A percentile compares a stretch with the other conserved stretches of the same genome.
These are phyloP conservation scores for Clinocottus analis DNA, from an alignment of 2,113 vertebrate genomes.

Conservation along the genomic window DNA sequence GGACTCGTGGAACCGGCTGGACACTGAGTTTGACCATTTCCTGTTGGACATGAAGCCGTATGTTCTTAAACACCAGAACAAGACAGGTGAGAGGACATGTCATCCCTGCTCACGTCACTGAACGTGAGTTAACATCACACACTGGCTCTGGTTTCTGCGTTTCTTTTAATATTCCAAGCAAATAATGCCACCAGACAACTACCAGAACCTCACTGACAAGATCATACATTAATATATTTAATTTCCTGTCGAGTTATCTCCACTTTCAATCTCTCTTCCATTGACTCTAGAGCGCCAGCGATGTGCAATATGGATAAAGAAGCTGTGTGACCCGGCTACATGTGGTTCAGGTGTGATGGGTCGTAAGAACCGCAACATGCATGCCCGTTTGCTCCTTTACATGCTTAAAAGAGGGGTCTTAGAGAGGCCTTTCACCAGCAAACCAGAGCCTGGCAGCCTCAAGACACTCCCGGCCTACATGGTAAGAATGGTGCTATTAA, in stretches of 20 bases:
- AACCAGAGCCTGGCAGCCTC: constrained; percentile 88
- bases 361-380: constrained; percentile 90
- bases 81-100: constrained; percentile 83
- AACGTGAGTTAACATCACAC: background rate
- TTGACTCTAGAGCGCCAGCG: constrained; percentile 85
- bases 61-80: constrained; percentile 86
- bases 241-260: background rate
- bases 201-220: background rate
- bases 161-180: background rate
- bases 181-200: background rate
- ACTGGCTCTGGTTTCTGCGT: background rate
- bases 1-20: constrained; percentile 86
- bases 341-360: constrained; percentile 83
- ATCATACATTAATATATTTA: background rate
- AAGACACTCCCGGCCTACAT: constrained; percentile 90
- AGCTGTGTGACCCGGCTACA: constrained; percentile 88
- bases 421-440: constrained; percentile 89
- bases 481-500: constrained; percentile 76
- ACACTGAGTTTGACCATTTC: constrained; percentile 90
- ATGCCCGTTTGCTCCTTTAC: constrained; percentile 89
- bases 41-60: constrained; percentile 93
- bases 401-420: constrained; percentile 91
- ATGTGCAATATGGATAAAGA: constrained; percentile 95
- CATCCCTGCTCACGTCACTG: background rate
- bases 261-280: background rate